Evolutionary conservation across 2,797 vertebrate species (phyloP), one percentile per base, ranked within the genome.

Genomic region (Myotis myotis): DNA sequence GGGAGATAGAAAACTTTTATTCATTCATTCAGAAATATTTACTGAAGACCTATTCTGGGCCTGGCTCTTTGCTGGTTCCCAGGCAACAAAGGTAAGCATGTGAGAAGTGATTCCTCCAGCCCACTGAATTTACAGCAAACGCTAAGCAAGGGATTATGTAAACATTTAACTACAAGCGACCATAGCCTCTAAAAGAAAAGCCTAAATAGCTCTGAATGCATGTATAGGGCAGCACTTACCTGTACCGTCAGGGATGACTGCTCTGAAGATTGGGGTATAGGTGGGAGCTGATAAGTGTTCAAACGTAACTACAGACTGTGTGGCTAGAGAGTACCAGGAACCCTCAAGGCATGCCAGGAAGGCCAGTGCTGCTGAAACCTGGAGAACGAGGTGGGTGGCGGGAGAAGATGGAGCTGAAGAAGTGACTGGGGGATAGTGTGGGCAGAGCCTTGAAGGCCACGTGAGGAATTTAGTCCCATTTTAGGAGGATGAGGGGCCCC

Each of bases 1-100:
- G 10, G 55, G 25, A 70, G 5, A 4, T 6, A 47, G 36, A 70
- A 6, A 68, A 2, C 11, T 25, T 64, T 53, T 4, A n/a, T 30
- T 66, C 17, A 75, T 62, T 87, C 16, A 41, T 76, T 85, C 1
- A 53, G 44, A 93, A 96, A 20, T 93, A n/a, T 15, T 62, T 53
- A 38, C 36, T 47, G n/a, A 70, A 44, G 8, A 66, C 11, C 10
- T 53, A 17, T 30, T 51, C 6, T 78, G 75, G 71, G 3, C 16
- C 62, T 23, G 38, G 12, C 57, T 94, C 25, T 88, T 0, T n/a
- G 15, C 53, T 88, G 74, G 44, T 66, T 44, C 75, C 6, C 22
- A 22, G 49, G 36, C 28, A 72, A 47, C 0, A 28, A 22, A 9
- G 25, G 19, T 15, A 75, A 79, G 5, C 57, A n/a, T n/a, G 64